Evolutionary conservation across 2,888 invertebrate species (phyloP).

Genomic region (Isotomurus palustris): DNA sequence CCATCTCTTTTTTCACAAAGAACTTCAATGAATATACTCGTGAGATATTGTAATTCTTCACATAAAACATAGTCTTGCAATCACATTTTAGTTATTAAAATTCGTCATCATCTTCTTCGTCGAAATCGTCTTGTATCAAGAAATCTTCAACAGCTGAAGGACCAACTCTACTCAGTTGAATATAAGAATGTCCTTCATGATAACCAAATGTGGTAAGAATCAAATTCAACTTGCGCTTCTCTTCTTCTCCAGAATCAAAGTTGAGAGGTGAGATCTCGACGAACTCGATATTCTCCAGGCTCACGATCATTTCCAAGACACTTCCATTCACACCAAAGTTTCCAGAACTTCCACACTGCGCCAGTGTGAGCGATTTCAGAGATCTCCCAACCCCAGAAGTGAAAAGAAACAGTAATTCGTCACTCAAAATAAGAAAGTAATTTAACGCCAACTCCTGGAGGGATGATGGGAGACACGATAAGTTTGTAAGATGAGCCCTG

Average conservation of each 20-base stretch:
- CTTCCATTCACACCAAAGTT: slow-evolving; percentile 37
- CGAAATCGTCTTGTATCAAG: too few species aligned
- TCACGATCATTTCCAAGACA: slow-evolving; percentile 35
- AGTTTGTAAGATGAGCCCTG: slow-evolving; percentile 39
- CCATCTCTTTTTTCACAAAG: too few species aligned
- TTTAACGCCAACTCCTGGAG: slow-evolving; percentile 37
- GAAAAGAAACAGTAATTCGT: slow-evolving; percentile 34
- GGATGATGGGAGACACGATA: slow-evolving; percentile 31
- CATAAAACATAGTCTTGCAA: too few species aligned
- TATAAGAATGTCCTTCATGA: slow-evolving; percentile 31
- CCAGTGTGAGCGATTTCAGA: slow-evolving; percentile 28
- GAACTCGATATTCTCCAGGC: slow-evolving; percentile 25
- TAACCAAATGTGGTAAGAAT: slow-evolving; percentile 40
- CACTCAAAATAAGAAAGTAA: slow-evolving; percentile 37
- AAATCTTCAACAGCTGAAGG: background rate
- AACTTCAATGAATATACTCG: too few species aligned
- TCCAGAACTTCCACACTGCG: slow-evolving; percentile 34
- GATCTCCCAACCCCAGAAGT: slow-evolving; percentile 6
- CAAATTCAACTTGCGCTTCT: slow-evolving; percentile 33
- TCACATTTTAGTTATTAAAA: too few species aligned
- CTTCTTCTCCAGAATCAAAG: slow-evolving; percentile 23
- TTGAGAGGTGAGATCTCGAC: slow-evolving; percentile 39
- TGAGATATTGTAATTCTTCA: too few species aligned
- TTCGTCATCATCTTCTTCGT: too few species aligned
- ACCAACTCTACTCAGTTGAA: slow-evolving; percentile 28